Evolutionary conservation across 2,113 vertebrate species (phyloP), one percentile per base, ranked within the genome.

Genomic region (Dascyllus trimaculatus): DNA sequence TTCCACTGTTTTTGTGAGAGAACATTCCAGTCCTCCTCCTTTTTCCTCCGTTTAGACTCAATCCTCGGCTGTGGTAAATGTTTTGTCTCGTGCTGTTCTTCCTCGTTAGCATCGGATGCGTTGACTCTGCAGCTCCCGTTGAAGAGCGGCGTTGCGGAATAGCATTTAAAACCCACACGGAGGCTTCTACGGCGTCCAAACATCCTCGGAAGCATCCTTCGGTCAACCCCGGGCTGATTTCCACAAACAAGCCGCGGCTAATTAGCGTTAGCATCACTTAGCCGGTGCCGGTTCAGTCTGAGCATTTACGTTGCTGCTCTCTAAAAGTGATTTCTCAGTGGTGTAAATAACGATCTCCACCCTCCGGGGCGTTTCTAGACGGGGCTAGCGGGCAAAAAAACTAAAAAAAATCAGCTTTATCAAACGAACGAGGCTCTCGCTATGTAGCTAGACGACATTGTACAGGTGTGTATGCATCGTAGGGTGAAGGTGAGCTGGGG

Each of bases 21-120:
- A 90, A 87, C 93, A 92, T 94, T 93, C 84, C 93, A 80, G 29
- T 79, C 54, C 75, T 73, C 52, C 25, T 59, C 62, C 59, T 4
- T 69, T 81, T 75, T 72, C 68, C 82, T 86, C 72, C 53, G 52
- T 85, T 77, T 76, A 79, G 71, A n/a, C n/a, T n/a, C n/a, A n/a
- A 86, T 78, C 85, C 60, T 71, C 87, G 74, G 75, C 82, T 90
- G 82, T 91, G 80, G 72, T 92, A 68, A 74, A 75, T 89, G 68
- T 88, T 78, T 48, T 40, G n/a, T 87, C 81, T 82, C 69, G 78
- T 87, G 74, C 80, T 90, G 76, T 86, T 81, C 90, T 84, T 58
- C 83, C 85, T 89, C 93, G 70, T 91, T 93, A 91, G 92, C 82
- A 81, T 89, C 75, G 82, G 75, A 92, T 85, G 74, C n/a, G n/a